phyloP scores from a whole-genome alignment of 2,797 vertebrate species.

The Nannoperca obscura region DNA sequence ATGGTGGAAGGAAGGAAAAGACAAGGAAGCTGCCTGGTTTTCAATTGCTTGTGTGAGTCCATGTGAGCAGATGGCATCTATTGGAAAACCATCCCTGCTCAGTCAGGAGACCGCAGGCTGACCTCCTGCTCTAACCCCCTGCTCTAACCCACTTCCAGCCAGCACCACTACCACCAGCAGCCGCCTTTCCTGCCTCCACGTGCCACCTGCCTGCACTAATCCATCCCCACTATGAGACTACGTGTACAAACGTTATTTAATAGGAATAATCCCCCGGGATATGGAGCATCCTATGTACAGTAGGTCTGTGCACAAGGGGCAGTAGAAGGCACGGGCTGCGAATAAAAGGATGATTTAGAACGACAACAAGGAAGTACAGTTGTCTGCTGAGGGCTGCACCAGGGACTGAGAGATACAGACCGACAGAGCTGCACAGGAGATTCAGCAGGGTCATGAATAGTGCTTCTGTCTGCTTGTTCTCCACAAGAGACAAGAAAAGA shows the following conservation, averaged over 20 bases:
- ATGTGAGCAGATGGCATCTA: slow-evolving; percentile 80
- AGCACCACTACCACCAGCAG: slow-evolving; percentile 46
- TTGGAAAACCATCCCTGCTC: slow-evolving; percentile 58
- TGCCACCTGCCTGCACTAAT: slow-evolving; percentile 70
- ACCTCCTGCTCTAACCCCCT: slow-evolving; percentile 66
- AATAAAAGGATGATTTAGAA: slow-evolving; percentile 75
- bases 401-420: slow-evolving; percentile 77
- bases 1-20: slow-evolving; percentile 23
- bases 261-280: slow-evolving; percentile 75
- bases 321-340: slow-evolving; percentile 29
- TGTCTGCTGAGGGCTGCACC: slow-evolving; percentile 61
- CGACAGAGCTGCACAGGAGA: slow-evolving; percentile 70
- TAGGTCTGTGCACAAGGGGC: slow-evolving; percentile 45
- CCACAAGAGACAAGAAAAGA: slow-evolving; percentile 58
- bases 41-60: slow-evolving; percentile 66
- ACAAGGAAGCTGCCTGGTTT: slow-evolving; percentile 60
- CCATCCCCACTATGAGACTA: slow-evolving; percentile 70
- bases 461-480: slow-evolving; percentile 80
- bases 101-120: slow-evolving; percentile 62
- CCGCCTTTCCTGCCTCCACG: slow-evolving; percentile 61
- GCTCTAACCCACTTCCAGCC: slow-evolving; percentile 59
- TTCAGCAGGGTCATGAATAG: slow-evolving; percentile 79
- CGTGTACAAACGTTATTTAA: slow-evolving; percentile 82
- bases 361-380: slow-evolving; percentile 80
- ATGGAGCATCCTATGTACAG: slow-evolving; percentile 68